Evolutionary conservation across 2,113 vertebrate species (phyloP).

Genomic region (Dendrocopos noguchii): DNA sequence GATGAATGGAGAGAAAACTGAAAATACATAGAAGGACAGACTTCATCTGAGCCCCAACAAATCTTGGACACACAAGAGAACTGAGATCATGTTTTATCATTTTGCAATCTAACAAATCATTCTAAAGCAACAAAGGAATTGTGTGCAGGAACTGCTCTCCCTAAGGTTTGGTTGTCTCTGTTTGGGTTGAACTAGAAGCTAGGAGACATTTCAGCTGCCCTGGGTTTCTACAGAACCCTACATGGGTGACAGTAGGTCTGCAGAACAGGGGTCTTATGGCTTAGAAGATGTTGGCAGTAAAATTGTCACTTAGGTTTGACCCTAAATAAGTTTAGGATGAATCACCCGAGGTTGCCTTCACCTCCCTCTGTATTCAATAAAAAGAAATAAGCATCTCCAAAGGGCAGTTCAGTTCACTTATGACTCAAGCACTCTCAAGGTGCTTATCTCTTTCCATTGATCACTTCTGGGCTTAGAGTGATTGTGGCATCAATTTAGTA

Average conservation of each 20-base stretch:
- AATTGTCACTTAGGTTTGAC: neutral
- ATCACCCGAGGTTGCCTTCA: neutral
- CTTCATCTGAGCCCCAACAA: neutral
- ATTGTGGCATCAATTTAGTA: neutral
- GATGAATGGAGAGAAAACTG: neutral
- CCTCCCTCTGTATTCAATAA: neutral
- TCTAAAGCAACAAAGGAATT: neutral
- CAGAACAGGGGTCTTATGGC: neutral
- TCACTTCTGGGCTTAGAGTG: neutral
- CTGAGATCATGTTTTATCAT: neutral
- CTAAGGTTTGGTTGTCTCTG: neutral
- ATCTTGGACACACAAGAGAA: neutral
- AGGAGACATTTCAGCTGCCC: neutral
- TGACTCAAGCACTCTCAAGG: neutral
- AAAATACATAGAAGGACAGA: neutral
- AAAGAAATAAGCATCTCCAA: neutral
- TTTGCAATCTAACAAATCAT: neutral
- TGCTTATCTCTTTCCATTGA: neutral
- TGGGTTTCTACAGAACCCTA: neutral
- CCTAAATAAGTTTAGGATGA: neutral
- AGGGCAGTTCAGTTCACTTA: neutral
- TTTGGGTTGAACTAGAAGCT: neutral
- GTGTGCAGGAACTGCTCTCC: neutral
- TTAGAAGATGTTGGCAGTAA: neutral
- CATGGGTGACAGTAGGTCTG: neutral